phyloP scores from a whole-genome alignment of 1,140 invertebrate genomes.

The Papilio helenus region DNA sequence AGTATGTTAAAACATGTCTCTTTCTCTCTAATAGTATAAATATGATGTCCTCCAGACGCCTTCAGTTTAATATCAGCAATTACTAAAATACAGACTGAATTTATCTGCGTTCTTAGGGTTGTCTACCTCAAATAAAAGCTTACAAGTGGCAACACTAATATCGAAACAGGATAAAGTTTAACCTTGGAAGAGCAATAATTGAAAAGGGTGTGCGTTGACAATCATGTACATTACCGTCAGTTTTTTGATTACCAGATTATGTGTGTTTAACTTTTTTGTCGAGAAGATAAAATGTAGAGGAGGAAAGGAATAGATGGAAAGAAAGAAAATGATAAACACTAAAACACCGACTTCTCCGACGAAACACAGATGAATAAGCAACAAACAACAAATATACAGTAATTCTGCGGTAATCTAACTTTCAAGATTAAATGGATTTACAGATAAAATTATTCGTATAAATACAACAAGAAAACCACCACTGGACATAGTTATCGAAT shows the following conservation, averaged over 20 bases:
- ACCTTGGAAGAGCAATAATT: too few relatives aligned
- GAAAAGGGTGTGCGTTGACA: too few relatives aligned
- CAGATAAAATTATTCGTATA: slow-evolving; percentile 5
- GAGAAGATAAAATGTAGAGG: neutral
- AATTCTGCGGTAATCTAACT: neutral
- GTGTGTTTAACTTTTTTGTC: neutral
- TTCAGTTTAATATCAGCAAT: too few relatives aligned
- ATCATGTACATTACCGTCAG: too few relatives aligned
- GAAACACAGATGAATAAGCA: neutral
- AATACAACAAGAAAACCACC: neutral
- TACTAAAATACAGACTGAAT: too few relatives aligned
- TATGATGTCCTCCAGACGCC: too few relatives aligned
- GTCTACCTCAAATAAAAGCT: too few relatives aligned
- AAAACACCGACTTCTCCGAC: neutral
- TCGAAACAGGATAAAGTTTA: too few relatives aligned
- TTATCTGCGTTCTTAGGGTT: too few relatives aligned
- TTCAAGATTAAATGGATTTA: slow-evolving; percentile 9
- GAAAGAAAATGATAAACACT: neutral
- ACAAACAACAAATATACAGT: neutral
- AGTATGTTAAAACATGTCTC: neutral
- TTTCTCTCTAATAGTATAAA: too few relatives aligned
- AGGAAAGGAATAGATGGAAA: neutral
- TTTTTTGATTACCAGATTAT: too few relatives aligned
- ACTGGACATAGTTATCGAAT: slow-evolving; percentile 1
- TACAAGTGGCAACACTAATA: too few relatives aligned